Evolutionary conservation across 30 jellyfish, hydroid and myxozoan genomes (phyloP).

Genomic region (Hydra vulgaris): DNA sequence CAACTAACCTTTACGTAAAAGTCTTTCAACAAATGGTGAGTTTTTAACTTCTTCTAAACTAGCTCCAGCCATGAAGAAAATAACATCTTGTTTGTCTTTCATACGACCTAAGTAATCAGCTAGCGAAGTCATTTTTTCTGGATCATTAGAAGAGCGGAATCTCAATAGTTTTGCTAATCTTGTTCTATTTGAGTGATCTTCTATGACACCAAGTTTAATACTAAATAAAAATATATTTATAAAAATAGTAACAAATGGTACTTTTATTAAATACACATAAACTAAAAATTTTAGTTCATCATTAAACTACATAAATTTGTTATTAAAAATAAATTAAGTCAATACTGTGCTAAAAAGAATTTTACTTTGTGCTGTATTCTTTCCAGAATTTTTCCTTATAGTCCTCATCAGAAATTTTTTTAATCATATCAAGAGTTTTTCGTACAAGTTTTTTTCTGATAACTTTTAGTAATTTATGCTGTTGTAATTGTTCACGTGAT

Average conservation of each 20-base stretch:
- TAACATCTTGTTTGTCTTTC: conserved; percentile 93
- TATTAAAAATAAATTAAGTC: no score
- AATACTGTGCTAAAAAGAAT: no score
- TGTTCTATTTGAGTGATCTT: conserved; percentile 93
- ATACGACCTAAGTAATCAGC: conserved; percentile 96
- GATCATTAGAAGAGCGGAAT: conserved; percentile 73
- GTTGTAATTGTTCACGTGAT: conserved; percentile 98
- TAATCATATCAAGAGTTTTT: conserved; percentile 90
- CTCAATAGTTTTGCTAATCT: conserved; percentile 90
- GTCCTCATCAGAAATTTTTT: conserved; percentile 83
- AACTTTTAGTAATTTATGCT: conserved; percentile 83
- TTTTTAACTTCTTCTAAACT: conserved; percentile 73
- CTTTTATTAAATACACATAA: not conserved
- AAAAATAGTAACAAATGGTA: not conserved
- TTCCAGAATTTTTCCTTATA: conserved; percentile 95
- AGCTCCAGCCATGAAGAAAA: conserved; percentile 94
- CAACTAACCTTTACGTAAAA: conserved; percentile 57
- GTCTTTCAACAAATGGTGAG: conserved; percentile 94
- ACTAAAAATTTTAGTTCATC: not conserved
- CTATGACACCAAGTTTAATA: conserved; percentile 95
- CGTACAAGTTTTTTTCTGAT: conserved; percentile 91
- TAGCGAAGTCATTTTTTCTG: conserved; percentile 63
- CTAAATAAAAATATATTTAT: no score
- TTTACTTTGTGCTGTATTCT: conserved; percentile 97
- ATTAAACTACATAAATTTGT: not conserved